Evolutionary conservation across 2,797 vertebrate genomes (phyloP).

Genomic region (Spondyliosoma cantharus): DNA sequence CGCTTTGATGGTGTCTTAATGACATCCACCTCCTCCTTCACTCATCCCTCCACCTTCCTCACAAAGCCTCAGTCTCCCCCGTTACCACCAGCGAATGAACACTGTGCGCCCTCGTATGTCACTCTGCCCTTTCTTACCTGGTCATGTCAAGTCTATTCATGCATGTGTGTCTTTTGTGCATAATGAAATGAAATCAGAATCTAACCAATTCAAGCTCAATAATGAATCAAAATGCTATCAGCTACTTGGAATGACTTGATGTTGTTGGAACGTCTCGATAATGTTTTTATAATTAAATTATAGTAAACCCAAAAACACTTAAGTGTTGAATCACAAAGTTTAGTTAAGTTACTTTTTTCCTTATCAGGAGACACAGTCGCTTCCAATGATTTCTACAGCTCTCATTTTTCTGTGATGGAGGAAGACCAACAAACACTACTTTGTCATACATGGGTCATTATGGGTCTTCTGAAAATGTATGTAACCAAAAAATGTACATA

Average conservation of each 20-base stretch:
- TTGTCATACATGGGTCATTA: too few relatives aligned
- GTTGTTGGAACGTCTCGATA: neutral
- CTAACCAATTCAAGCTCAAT: neutral
- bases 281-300: neutral
- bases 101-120: slow-evolving; percentile 34
- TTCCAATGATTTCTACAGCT: too few relatives aligned
- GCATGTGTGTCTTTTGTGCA: slow-evolving; percentile 11
- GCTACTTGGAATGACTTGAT: neutral
- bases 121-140: slow-evolving; percentile 38
- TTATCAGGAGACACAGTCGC: neutral
- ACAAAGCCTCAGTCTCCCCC: slow-evolving; percentile 18
- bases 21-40: slow-evolving; percentile 1
- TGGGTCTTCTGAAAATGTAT: too few relatives aligned
- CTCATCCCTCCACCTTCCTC: neutral
- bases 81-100: slow-evolving; percentile 30
- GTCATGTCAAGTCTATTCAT: slow-evolving; percentile 27
- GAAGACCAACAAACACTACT: too few relatives aligned
- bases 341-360: neutral
- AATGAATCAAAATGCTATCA: slow-evolving; percentile 2
- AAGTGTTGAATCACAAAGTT: neutral
- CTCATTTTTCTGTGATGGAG: too few relatives aligned
- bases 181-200: slow-evolving; percentile 6
- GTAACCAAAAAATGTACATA: too few relatives aligned
- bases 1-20: slow-evolving; percentile 7
- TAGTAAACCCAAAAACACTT: neutral